Conservation (phyloP, 1,140 invertebrate species). For the Radopholus similis region DNA sequence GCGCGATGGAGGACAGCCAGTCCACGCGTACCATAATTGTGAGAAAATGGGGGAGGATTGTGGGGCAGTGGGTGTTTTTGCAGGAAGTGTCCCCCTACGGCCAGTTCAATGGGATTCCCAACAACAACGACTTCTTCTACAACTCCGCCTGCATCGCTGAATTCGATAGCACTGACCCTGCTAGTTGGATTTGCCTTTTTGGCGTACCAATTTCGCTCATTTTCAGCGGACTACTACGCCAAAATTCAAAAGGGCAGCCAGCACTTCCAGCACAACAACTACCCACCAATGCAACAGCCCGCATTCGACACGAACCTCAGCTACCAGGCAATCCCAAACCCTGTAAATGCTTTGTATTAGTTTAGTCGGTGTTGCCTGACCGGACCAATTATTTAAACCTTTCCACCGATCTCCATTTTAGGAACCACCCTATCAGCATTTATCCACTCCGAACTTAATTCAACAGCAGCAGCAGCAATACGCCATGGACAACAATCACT, state of each 20-base stretch:
- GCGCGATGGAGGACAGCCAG: slow-evolving; percentile 51
- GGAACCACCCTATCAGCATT: not conserved
- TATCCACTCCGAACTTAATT: not conserved
- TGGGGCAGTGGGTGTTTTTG: not conserved
- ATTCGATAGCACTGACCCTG: not conserved
- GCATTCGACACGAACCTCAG: slow-evolving; percentile 6
- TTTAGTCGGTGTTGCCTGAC: too few relatives aligned
- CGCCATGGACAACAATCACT: not conserved
- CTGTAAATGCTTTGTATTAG: not conserved
- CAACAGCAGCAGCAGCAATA: not conserved
- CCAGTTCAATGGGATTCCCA: not conserved
- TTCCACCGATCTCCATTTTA: not conserved
- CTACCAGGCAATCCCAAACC: slow-evolving; percentile 17
- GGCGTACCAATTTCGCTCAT: not conserved
- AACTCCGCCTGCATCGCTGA: not conserved
- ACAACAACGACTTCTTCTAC: not conserved
- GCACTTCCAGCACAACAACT: not conserved
- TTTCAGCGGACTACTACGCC: slow-evolving; percentile 9
- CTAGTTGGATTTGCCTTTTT: not conserved
- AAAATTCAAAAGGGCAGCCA: slow-evolving; percentile 8
- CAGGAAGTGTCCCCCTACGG: not conserved
- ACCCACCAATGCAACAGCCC: not conserved
- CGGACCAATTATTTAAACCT: slow-evolving; percentile 3
- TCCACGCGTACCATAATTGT: slow-evolving; percentile 59
- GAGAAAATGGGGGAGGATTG: not conserved